Conservation (phyloP, 2,888 invertebrate species). For the Pristionchus japonicus region DNA sequence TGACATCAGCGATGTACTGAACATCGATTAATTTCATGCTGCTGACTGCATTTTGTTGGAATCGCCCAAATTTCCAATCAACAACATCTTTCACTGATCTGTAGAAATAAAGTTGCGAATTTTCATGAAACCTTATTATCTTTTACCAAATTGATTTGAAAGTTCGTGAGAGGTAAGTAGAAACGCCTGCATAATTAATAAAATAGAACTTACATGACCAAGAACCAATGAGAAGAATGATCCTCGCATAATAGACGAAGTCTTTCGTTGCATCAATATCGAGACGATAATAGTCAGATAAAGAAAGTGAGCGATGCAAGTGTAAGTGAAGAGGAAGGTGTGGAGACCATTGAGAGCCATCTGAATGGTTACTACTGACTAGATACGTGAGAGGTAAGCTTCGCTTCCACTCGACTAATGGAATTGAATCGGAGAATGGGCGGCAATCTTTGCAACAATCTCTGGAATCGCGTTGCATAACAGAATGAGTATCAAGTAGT, state of each 20-base stretch:
- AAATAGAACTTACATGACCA: slow-evolving; percentile 35
- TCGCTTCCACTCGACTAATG: not conserved
- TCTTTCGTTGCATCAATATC: not conserved
- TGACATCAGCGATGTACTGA: slow-evolving; percentile 48
- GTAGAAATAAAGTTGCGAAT: no score
- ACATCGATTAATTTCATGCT: not conserved
- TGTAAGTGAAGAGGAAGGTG: slow-evolving; percentile 30
- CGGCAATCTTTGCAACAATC: not conserved
- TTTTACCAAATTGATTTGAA: no score
- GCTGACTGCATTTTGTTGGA: no score
- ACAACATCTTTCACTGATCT: no score
- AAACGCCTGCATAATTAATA: not conserved
- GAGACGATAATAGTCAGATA: slow-evolving; percentile 9
- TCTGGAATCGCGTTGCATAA: not conserved
- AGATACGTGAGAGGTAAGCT: not conserved
- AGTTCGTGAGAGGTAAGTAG: no score
- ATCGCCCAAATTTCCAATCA: no score
- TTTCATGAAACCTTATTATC: no score
- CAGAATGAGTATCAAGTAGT: not conserved
- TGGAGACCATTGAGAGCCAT: slow-evolving; percentile 37
- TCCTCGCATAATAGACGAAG: slow-evolving; percentile 39
- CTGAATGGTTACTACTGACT: not conserved
- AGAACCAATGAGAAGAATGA: slow-evolving; percentile 48
- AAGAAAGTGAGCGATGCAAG: slow-evolving; percentile 16
- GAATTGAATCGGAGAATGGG: not conserved